These are phyloP conservation scores for Eumerus sabulonum DNA, from an alignment of 2,888 invertebrate species.

Conservation along the genomic window DNA sequence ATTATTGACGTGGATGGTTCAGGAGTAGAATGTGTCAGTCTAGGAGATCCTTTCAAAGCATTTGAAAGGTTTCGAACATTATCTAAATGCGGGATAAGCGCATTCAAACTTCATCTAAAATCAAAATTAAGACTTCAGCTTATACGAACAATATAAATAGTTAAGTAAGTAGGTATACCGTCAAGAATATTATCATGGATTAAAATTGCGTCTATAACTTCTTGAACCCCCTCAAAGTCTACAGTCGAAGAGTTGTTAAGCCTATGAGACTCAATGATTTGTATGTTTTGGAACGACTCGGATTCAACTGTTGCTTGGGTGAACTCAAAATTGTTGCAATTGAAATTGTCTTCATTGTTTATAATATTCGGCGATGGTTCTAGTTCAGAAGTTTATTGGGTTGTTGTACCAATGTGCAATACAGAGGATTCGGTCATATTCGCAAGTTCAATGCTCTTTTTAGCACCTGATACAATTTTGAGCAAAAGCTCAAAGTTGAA, in stretches of 20 bases:
- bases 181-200: neutral
- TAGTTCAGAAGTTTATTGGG: neutral
- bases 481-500: conserved; percentile 1
- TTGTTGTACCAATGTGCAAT: neutral
- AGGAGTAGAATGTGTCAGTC: neutral
- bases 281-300: neutral
- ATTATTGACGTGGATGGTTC: neutral
- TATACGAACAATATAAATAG: neutral
- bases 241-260: neutral
- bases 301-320: conserved; percentile 3
- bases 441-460: conserved; percentile 6
- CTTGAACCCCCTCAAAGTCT: too few species aligned
- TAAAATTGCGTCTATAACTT: neutral
- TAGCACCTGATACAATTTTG: conserved; percentile 4
- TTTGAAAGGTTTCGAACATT: neutral
- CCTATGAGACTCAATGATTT: neutral
- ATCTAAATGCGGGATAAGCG: neutral
- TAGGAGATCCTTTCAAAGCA: neutral
- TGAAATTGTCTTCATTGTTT: neutral
- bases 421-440: neutral
- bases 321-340: conserved; percentile 4
- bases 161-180: neutral
- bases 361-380: conserved; percentile 3
- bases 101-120: neutral
- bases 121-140: conserved; percentile 6